Conservation (phyloP, 2,113 vertebrate genomes). For the Erpornis zantholeuca region DNA sequence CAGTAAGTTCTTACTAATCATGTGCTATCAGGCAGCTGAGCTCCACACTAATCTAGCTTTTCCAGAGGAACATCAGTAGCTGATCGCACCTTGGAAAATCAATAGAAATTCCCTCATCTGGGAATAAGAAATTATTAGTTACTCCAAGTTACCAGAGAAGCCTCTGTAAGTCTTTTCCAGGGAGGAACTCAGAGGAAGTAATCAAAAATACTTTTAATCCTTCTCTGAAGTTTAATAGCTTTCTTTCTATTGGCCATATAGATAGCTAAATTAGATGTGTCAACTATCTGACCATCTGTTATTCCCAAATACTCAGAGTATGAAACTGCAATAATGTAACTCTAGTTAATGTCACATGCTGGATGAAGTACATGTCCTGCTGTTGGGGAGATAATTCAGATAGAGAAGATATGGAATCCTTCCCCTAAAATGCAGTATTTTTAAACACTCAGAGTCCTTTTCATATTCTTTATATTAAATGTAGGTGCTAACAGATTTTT, state of each 20-base stretch:
- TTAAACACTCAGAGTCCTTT: not conserved
- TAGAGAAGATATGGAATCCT: not conserved
- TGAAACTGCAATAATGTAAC: not conserved
- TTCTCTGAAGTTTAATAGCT: not conserved
- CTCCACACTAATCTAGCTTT: not conserved
- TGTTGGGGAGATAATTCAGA: not conserved
- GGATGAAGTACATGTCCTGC: not conserved
- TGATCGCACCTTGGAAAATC: not conserved
- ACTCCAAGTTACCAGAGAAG: not conserved
- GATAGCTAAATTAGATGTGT: not conserved
- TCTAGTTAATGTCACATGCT: not conserved
- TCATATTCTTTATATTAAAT: not conserved
- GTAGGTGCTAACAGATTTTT: not conserved
- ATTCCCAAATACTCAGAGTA: not conserved
- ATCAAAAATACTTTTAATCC: not conserved
- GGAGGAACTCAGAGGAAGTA: not conserved
- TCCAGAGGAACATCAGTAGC: not conserved
- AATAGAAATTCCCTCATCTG: not conserved
- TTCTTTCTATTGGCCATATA: not conserved
- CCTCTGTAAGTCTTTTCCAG: not conserved
- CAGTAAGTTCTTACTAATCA: not conserved
- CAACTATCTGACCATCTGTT: not conserved
- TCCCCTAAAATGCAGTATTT: not conserved
- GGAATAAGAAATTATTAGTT: not conserved
- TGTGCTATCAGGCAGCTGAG: not conserved